phyloP scores from a whole-genome alignment of 1,140 invertebrate species.

The Colletes gigas region DNA sequence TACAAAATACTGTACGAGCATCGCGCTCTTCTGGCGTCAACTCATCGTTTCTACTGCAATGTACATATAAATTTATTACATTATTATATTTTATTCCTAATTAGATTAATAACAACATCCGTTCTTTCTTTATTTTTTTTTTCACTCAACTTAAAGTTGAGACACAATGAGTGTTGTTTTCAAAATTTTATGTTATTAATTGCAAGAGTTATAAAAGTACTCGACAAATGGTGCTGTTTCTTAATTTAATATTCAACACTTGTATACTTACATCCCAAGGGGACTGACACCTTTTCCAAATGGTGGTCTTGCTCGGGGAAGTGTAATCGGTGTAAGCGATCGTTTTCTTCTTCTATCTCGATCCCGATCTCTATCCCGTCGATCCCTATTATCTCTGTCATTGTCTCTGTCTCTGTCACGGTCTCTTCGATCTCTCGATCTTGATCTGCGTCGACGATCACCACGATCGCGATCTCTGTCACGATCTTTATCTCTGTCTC shows the following conservation, averaged over 20 bases:
- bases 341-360: constrained; percentile 80
- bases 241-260: neutral
- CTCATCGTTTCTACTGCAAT: constrained; percentile 82
- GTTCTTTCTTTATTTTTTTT: no score
- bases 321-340: constrained; percentile 79
- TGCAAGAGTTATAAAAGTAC: no score
- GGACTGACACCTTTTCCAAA: constrained; percentile 79
- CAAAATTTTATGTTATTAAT: no score
- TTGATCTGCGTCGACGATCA: constrained; percentile 72
- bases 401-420: constrained; percentile 74
- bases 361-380: constrained; percentile 75
- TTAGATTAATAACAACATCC: no score
- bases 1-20: constrained; percentile 98
- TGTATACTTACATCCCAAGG: constrained; percentile 77
- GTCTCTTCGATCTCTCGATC: constrained; percentile 78
- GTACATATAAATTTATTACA: neutral
- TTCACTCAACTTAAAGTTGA: no score
- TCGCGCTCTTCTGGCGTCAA: constrained; percentile 98
- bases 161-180: no score
- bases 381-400: constrained; percentile 72
- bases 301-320: constrained; percentile 79
- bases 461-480: constrained; percentile 74
- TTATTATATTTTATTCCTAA: no score
- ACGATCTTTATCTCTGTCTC: constrained; percentile 76
- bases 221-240: neutral